Evolutionary conservation across 1,140 invertebrate species (phyloP).

Genomic region (Acromyrmex heyeri): DNA sequence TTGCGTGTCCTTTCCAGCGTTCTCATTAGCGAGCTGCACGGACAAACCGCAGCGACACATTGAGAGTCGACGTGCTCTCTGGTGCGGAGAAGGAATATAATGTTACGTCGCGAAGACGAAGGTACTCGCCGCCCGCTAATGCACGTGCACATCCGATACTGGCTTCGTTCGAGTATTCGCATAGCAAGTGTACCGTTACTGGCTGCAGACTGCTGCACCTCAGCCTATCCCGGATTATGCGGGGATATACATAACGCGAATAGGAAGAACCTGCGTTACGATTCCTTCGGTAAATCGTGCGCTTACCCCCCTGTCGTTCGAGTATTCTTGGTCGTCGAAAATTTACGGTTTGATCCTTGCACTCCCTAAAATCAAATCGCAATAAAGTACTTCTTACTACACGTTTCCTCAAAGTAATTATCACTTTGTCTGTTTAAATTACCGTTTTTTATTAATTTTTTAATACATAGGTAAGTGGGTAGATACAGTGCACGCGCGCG

Average conservation of each 20-base stretch:
- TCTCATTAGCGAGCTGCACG: slow-evolving; percentile 37
- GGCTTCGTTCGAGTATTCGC: slow-evolving; percentile 69
- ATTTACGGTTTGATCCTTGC: background rate
- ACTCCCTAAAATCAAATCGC: background rate
- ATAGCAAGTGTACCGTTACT: slow-evolving; percentile 70
- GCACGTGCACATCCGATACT: slow-evolving; percentile 71
- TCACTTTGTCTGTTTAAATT: background rate
- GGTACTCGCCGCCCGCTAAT: slow-evolving; percentile 66
- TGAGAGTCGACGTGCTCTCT: background rate
- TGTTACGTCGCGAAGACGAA: slow-evolving; percentile 67
- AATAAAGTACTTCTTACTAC: background rate
- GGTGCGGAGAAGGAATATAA: slow-evolving; percentile 51
- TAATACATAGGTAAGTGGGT: too few species aligned
- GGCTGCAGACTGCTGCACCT: slow-evolving; percentile 40
- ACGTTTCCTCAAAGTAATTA: background rate
- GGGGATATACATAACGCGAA: slow-evolving; percentile 48
- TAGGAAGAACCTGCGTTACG: slow-evolving; percentile 29
- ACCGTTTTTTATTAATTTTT: background rate
- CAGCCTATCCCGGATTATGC: slow-evolving; percentile 55
- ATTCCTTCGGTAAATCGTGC: slow-evolving; percentile 51
- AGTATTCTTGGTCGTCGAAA: background rate
- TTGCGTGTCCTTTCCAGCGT: background rate
- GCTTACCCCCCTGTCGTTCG: background rate
- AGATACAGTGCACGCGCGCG: too few species aligned
- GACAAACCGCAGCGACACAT: background rate